Evolutionary conservation across 2,797 vertebrate species (phyloP), one percentile per base, ranked within the genome.

Genomic region (Takifugu ocellatus): DNA sequence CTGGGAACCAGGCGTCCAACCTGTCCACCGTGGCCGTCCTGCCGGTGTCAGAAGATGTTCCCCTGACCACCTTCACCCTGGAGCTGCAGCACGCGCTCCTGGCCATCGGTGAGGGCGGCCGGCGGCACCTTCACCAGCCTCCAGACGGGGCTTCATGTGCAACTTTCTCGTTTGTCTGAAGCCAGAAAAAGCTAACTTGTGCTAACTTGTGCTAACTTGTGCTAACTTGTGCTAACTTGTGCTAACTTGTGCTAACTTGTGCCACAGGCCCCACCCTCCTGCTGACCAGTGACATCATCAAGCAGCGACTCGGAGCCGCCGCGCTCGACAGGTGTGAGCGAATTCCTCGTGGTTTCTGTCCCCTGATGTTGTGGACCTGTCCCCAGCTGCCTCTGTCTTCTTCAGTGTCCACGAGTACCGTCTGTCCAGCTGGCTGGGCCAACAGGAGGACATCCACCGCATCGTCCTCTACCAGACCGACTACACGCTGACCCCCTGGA

Each of bases 391-490:
- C 56, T 74, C 2, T n/a, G 51, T 62, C 61, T 14, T 59, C 48
- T 63, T 54, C 82, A 98, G 96, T 45, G 85, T 94, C 64, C 96
- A 98, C 0, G 95, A 98, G 69, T 98, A 98, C 81, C 91, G 96
- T 0, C 90, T 99, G 17, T 97, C 92, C 49, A 97, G 95, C 85
- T 98, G 96, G 97, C 85, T 98, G 78, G 96, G 95, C 5, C 97
- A 98, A 75, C 96, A 98, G 82, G 96, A 99, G 72, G 97, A 98
- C 68, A 91, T 95, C 57, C 96, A 99, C 82, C 92, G 94, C 3
- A 96, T 98, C 0, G 96, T 98, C 51, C 91, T 98, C 3, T 98
- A 98, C 87, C 97, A 98, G 89, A 93, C 95, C 0, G 95, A 97
- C 81, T 81, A 89, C 88, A 90, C 86, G 0, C 91, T 97, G 21